Percentiles rank a stretch among this genome's conserved stretches.
Evolutionary conservation across 2,888 invertebrate species (phyloP).

Genomic region (Volucella bombylans): DNA sequence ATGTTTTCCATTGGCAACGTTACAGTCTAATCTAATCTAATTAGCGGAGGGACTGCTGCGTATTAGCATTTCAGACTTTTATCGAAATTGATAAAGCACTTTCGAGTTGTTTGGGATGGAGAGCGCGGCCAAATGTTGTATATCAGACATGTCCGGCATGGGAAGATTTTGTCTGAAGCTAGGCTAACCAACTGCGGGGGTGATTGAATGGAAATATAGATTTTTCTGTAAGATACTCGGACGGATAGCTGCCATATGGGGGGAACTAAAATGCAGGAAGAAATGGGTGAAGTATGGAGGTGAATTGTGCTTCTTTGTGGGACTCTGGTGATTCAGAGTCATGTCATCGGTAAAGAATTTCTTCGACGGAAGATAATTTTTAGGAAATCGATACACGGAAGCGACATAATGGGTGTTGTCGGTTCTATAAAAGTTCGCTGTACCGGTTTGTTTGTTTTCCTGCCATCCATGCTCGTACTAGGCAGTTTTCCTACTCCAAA

Average conservation of each 20-base stretch:
- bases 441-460: too few species aligned
- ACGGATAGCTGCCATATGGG: background rate
- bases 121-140: background rate
- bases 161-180: conserved; percentile 21
- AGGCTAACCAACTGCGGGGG: conserved; percentile 29
- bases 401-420: background rate
- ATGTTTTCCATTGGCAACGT: too few species aligned
- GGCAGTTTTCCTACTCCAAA: too few species aligned
- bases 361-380: conserved; percentile 1
- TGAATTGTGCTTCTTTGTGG: background rate
- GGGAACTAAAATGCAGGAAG: background rate
- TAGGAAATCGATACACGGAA: background rate
- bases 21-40: too few species aligned
- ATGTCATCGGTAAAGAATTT: conserved; percentile 3
- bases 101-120: background rate
- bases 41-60: too few species aligned
- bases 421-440: background rate
- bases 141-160: conserved; percentile 9
- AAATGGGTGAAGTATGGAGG: background rate
- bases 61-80: too few species aligned
- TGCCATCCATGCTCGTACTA: too few species aligned
- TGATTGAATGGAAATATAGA: conserved; percentile 42
- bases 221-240: conserved; percentile 22
- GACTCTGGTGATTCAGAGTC: conserved; percentile 2
- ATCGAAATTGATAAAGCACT: conserved; percentile 6